Base-by-base conservation (phyloP, 2,797 vertebrate genomes). In the Sardinella longiceps region DNA sequence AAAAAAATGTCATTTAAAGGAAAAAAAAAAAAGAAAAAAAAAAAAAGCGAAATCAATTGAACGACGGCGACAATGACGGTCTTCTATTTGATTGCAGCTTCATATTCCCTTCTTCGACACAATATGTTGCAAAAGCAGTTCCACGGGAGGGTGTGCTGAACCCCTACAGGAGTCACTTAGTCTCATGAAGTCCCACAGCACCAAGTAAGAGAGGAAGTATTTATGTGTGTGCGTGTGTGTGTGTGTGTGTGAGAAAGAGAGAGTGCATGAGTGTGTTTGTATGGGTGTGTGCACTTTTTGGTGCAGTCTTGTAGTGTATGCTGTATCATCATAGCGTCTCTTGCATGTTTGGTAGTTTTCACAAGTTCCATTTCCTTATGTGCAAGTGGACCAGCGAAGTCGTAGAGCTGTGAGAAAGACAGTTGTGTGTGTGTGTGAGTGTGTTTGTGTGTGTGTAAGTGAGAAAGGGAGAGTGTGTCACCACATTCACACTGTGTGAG, bases 81-180 rank as follows among this genome's bases (percentile, higher is more conserved):
- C 70, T 77, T 77, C 33, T 18, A 30, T 70, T 33, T 77, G 70
- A 77, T 77, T 77, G 70, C 70, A 77, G 70, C 70, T 77, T 43
- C 70, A 18, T 39, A 33, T 77, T 77, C 70, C 70, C 70, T 77
- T 77, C 15, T 77, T 43, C 23, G 14, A 39, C 4, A 37, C 70
- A 20, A 77, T 37, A 12, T 3, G 66, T 43, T 18, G 33, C 70
- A 43, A 39, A 39, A 77, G 70, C 37, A 43, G 33, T 77, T 77
- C 70, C 70, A 77, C 18, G n/a, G 70, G 70, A 77, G 15, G 33
- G 70, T 23, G 37, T 18, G 5, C 33, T 6, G 37, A 43, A 28
- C 63, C 28, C 63, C 7, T 5, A 5, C 33, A 33, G 12, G 63
- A 33, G 63, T 4, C 63, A 70, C 11, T 70, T 30, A 70, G 66